These are phyloP conservation scores for Arctopsyche grandis DNA, from an alignment of 1,140 invertebrate species.

Conservation along the genomic window DNA sequence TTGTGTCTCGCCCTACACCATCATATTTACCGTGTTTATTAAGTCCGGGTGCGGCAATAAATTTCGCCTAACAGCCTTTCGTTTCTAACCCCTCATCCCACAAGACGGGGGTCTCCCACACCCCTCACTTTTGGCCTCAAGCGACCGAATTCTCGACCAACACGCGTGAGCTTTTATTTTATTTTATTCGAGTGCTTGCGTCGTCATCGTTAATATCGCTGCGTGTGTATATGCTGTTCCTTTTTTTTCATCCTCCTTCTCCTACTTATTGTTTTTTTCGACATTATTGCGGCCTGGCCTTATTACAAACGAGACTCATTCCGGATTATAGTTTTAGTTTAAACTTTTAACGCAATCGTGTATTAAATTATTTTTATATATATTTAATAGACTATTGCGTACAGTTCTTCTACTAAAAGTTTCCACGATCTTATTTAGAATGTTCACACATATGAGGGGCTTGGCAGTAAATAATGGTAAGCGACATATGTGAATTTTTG, in stretches of 20 bases:
- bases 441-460: no score
- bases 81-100: background rate
- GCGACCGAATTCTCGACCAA: background rate
- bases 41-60: slow-evolving; percentile 16
- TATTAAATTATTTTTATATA: no score
- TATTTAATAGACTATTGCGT: no score
- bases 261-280: no score
- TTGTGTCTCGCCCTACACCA: slow-evolving; percentile 15
- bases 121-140: background rate
- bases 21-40: slow-evolving; percentile 32
- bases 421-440: no score
- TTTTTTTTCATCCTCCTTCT: background rate
- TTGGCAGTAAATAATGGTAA: no score
- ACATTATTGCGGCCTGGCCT: no score
- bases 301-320: no score
- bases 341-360: no score
- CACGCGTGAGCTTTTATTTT: slow-evolving; percentile 5
- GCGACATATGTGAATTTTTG: no score
- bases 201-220: background rate
- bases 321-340: no score
- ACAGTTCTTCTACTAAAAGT: no score
- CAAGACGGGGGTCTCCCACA: background rate
- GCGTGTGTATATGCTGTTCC: background rate
- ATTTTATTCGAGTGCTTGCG: slow-evolving; percentile 10
- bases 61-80: slow-evolving; percentile 19